phyloP scores from a whole-genome alignment of 2,888 invertebrate genomes.

The Melanotus villosus region DNA sequence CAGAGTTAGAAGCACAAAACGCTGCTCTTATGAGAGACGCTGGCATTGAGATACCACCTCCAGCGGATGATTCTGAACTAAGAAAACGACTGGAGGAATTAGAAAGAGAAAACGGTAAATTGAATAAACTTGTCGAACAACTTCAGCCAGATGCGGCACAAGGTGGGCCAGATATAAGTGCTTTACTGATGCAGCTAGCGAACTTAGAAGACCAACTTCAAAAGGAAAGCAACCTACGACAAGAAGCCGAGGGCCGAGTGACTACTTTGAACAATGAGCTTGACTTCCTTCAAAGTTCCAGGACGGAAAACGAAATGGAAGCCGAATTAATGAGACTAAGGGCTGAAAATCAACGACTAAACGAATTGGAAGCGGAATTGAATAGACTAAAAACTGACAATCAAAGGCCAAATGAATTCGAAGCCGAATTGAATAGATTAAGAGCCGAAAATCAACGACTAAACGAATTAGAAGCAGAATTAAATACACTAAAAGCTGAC shows the following conservation, averaged over 20 bases:
- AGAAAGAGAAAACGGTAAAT: neutral
- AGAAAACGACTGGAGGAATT: neutral
- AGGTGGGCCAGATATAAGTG: neutral
- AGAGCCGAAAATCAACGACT: too few relatives aligned
- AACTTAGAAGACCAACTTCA: constrained; percentile 11
- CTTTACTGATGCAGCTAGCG: neutral
- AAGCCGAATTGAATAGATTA: too few relatives aligned
- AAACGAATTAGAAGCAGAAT: too few relatives aligned
- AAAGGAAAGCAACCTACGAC: constrained; percentile 6
- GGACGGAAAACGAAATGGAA: too few relatives aligned
- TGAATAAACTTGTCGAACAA: neutral
- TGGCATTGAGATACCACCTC: neutral
- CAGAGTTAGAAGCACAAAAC: constrained; percentile 52
- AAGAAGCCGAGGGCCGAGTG: constrained; percentile 32
- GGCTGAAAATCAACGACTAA: too few relatives aligned
- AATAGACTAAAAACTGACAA: constrained; percentile 33
- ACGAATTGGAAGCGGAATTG: constrained; percentile 14
- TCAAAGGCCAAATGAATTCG: constrained; percentile 19
- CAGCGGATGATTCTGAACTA: constrained; percentile 7
- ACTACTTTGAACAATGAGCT: constrained; percentile 43
- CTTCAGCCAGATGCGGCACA: neutral
- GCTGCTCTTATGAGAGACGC: neutral
- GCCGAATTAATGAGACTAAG: too few relatives aligned
- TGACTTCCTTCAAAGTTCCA: constrained; percentile 4
- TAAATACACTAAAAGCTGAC: constrained; percentile 33